Evolutionary conservation across 2,888 invertebrate genomes (phyloP).

Genomic region (Heliconius erato): DNA sequence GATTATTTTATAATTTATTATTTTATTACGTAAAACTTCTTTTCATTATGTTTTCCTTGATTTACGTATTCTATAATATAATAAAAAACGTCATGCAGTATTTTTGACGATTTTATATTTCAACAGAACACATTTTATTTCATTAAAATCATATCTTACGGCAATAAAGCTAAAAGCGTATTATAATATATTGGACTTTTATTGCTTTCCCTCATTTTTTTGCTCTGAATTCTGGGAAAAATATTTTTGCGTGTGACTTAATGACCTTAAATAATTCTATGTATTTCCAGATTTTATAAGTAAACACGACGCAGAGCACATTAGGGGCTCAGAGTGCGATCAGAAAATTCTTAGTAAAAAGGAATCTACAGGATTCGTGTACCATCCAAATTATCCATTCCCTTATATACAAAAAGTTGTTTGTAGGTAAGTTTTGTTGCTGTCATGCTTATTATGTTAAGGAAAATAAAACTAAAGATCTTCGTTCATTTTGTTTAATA

Average conservation of each 20-base stretch:
- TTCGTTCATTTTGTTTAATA: not conserved
- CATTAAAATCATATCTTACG: not conserved
- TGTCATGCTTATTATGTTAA: not conserved
- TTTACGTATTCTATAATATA: too few species aligned
- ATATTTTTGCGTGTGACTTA: not conserved
- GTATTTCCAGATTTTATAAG: constrained; percentile 92
- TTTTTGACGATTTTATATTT: not conserved
- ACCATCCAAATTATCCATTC: constrained; percentile 98
- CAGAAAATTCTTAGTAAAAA: constrained; percentile 98
- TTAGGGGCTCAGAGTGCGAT: constrained; percentile 99
- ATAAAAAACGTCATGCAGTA: too few species aligned
- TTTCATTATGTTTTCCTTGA: too few species aligned
- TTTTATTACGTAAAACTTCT: too few species aligned
- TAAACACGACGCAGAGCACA: constrained; percentile 97
- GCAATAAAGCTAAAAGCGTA: constrained; percentile 5
- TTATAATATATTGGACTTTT: constrained; percentile 13
- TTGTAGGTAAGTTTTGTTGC: constrained; percentile 89
- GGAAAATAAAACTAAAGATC: too few species aligned
- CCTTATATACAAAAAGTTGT: constrained; percentile 98
- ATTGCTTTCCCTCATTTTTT: not conserved
- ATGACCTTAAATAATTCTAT: constrained; percentile 11
- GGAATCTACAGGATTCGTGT: constrained; percentile 96
- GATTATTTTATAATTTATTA: too few species aligned
- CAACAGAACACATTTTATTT: not conserved
- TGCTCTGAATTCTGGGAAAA: constrained; percentile 10